Evolutionary conservation across 2,113 vertebrate species (phyloP).

Genomic region (Acanthochromis polyacanthus): DNA sequence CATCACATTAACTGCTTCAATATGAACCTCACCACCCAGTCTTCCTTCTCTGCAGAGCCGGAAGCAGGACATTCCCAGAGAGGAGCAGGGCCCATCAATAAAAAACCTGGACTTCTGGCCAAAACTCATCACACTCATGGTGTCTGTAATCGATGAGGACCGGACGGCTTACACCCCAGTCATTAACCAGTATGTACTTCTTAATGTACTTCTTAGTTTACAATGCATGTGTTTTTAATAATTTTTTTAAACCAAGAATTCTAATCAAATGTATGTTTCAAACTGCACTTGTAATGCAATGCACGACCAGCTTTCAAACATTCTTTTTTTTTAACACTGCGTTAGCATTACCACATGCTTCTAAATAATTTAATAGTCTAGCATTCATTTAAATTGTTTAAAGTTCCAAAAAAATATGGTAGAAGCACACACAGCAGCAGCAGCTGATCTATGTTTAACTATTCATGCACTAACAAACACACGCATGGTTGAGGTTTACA

Average conservation of each 20-base stretch:
- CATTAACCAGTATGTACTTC: constrained; percentile 92
- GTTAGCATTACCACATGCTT: too few relatives aligned
- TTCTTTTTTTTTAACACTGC: too few relatives aligned
- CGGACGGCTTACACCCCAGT: constrained; percentile 92
- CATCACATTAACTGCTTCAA: not conserved
- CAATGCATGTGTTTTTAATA: not conserved
- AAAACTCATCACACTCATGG: constrained; percentile 95
- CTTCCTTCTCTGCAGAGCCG: constrained; percentile 83
- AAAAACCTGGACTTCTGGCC: constrained; percentile 97
- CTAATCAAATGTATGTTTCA: not conserved
- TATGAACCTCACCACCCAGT: not conserved
- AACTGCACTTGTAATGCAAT: not conserved
- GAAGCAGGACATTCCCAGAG: constrained; percentile 91
- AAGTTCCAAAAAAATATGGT: too few relatives aligned
- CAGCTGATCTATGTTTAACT: too few relatives aligned
- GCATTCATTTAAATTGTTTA: too few relatives aligned
- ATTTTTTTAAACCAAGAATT: not conserved
- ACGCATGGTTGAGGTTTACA: too few relatives aligned
- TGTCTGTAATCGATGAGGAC: constrained; percentile 95
- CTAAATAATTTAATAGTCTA: too few relatives aligned
- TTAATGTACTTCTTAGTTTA: too few relatives aligned
- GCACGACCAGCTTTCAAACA: not conserved
- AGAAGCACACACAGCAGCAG: too few relatives aligned
- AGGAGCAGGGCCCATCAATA: constrained; percentile 94
- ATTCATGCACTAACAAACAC: too few relatives aligned